Percentiles rank a stretch among this genome's conserved stretches.
phyloP scores from a whole-genome alignment of 2,888 invertebrate species.

The Conchocele bisecta region DNA sequence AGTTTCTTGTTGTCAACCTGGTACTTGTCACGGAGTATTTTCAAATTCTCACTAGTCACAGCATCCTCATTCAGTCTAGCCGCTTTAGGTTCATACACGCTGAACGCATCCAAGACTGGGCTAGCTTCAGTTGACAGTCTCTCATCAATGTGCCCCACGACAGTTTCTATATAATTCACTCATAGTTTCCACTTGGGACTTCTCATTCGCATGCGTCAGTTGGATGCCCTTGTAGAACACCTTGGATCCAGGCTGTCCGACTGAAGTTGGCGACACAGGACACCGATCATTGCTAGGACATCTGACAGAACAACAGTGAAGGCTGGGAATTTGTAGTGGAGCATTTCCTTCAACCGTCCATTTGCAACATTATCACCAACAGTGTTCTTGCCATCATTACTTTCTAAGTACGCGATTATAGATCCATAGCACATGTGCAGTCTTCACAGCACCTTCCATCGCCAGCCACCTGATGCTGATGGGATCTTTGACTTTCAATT shows the following conservation, averaged over 20 bases:
- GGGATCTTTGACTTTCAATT: conserved; percentile 8
- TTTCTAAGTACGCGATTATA: neutral
- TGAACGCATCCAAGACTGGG: too few relatives aligned
- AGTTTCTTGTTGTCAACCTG: too few relatives aligned
- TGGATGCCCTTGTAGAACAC: conserved; percentile 8
- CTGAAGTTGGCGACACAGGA: conserved; percentile 4
- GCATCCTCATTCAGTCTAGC: too few relatives aligned
- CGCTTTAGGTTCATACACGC: too few relatives aligned
- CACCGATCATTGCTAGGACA: neutral
- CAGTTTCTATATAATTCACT: too few relatives aligned
- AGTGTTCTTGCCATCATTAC: neutral
- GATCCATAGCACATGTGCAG: conserved; percentile 1
- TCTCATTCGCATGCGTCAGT: conserved; percentile 22
- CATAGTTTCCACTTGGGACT: conserved; percentile 6
- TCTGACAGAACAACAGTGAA: conserved; percentile 2
- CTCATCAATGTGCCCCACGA: too few relatives aligned
- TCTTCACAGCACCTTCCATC: conserved; percentile 4
- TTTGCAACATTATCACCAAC: neutral
- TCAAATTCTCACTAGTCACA: too few relatives aligned
- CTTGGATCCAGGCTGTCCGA: neutral
- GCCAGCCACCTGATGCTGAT: conserved; percentile 6
- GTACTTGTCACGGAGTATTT: too few relatives aligned
- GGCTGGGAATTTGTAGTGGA: conserved; percentile 11
- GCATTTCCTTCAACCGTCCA: conserved; percentile 1
- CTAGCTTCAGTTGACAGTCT: too few relatives aligned